These are phyloP conservation scores for Meganola albula DNA, from an alignment of 2,888 invertebrate species.

Conservation along the genomic window DNA sequence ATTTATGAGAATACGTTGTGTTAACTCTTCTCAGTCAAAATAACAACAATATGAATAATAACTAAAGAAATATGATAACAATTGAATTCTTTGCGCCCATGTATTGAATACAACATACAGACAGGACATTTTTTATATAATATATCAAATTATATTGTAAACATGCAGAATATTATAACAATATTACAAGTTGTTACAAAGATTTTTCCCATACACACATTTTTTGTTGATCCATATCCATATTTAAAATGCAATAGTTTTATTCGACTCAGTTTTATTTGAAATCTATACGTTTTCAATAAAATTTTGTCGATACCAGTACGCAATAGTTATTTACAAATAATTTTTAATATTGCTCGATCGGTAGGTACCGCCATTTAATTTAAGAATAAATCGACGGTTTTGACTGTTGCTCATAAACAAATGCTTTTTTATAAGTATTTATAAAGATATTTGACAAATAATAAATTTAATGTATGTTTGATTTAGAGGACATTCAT, in stretches of 20 bases:
- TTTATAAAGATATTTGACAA: too few species aligned
- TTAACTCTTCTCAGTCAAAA: too few species aligned
- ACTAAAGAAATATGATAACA: too few species aligned
- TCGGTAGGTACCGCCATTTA: conserved; percentile 34
- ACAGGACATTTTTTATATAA: conserved; percentile 41
- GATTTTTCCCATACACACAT: conserved; percentile 65
- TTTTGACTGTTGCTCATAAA: conserved; percentile 27
- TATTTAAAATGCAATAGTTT: conserved; percentile 76
- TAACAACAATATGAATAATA: too few species aligned
- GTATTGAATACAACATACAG: conserved; percentile 28
- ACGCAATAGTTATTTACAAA: conserved; percentile 70
- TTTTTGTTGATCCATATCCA: conserved; percentile 73
- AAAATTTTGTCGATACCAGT: conserved; percentile 38
- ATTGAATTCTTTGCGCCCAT: too few species aligned
- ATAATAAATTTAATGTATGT: too few species aligned
- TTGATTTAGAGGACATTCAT: too few species aligned
- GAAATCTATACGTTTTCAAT: conserved; percentile 16
- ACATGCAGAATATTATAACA: conserved; percentile 47
- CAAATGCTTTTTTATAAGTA: too few species aligned
- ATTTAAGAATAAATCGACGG: conserved; percentile 61
- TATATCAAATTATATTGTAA: conserved; percentile 62
- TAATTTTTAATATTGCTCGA: conserved; percentile 63
- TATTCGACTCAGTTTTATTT: conserved; percentile 32
- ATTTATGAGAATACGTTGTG: too few species aligned
- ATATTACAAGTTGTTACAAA: conserved; percentile 71